These are phyloP conservation scores for Anhinga rufa DNA, from an alignment of 2,113 vertebrate species.

Conservation along the genomic window DNA sequence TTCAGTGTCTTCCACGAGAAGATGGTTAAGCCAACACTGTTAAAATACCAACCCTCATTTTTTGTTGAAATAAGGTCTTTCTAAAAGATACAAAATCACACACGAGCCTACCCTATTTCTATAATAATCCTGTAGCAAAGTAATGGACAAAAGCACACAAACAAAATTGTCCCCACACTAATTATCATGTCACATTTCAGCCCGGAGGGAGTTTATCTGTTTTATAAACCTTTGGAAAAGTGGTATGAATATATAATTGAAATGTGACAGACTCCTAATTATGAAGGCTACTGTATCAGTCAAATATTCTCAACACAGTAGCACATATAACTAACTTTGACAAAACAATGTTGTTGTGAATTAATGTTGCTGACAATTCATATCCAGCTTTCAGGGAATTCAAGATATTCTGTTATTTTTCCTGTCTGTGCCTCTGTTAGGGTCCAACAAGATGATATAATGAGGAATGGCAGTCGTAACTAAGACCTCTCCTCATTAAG, in stretches of 20 bases:
- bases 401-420: background rate
- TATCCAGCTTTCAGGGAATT: background rate
- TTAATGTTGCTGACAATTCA: conserved; percentile 4
- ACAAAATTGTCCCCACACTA: background rate
- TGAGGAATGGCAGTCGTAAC: background rate
- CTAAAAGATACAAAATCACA: background rate
- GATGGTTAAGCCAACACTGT: background rate
- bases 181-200: background rate
- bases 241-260: background rate
- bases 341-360: background rate
- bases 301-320: conserved; percentile 25
- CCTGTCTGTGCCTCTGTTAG: background rate
- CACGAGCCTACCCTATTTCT: background rate
- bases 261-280: conserved; percentile 27
- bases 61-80: background rate
- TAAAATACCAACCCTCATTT: background rate
- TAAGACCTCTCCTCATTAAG: background rate
- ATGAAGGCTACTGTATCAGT: background rate
- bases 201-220: background rate
- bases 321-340: background rate
- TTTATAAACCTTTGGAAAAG: background rate
- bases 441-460: background rate
- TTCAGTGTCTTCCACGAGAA: background rate
- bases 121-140: background rate
- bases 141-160: background rate